These are phyloP conservation scores for Egretta garzetta DNA, from an alignment of 2,113 vertebrate genomes.

Conservation along the genomic window DNA sequence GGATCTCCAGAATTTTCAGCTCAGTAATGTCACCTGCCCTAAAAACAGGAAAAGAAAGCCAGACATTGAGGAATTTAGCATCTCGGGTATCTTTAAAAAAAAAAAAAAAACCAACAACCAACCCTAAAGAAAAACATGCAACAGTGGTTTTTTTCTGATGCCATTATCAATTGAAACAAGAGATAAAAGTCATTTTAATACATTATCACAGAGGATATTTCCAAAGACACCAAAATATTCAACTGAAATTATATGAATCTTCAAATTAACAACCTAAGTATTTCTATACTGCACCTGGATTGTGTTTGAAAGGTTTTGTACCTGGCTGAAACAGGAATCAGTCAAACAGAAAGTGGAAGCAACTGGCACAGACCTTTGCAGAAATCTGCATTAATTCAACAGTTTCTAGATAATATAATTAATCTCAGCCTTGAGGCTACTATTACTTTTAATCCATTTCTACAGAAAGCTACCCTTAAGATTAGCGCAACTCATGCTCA, in stretches of 20 bases:
- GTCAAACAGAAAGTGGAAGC: background rate
- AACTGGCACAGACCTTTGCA: background rate
- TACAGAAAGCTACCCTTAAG: background rate
- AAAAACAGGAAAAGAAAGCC: constrained; percentile 5
- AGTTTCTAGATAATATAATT: background rate
- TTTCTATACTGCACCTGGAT: background rate
- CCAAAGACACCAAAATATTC: background rate
- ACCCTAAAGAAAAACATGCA: background rate
- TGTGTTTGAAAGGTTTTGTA: background rate
- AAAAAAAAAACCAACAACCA: background rate
- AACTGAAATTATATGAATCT: background rate
- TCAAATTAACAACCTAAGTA: background rate
- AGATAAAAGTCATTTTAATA: background rate
- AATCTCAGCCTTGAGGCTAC: background rate
- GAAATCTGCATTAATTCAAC: background rate
- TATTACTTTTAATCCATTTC: background rate
- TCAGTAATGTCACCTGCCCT: constrained; percentile 98
- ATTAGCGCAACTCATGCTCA: background rate
- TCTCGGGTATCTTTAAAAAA: background rate
- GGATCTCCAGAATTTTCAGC: constrained; percentile 92
- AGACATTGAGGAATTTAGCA: background rate
- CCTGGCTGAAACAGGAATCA: background rate
- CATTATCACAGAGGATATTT: background rate
- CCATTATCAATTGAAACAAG: rapidly evolving
- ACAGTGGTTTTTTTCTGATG: rapidly evolving